Evolutionary conservation across 30 jellyfish, hydroid and myxozoan genomes (phyloP).

Genomic region (Thelohanellus kitauei): DNA sequence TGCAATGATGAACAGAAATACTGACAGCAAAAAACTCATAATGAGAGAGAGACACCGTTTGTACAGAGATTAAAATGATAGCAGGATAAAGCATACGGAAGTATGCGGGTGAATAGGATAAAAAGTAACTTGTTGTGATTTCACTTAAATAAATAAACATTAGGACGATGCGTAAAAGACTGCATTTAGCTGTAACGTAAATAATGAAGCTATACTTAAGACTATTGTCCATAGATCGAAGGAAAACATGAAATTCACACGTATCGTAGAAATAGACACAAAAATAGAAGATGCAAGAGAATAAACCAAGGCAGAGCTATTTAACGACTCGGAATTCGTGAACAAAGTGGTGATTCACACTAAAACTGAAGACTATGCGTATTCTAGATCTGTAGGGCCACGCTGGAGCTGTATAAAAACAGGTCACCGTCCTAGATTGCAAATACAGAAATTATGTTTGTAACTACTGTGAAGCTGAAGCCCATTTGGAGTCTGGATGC

Average conservation of each 20-base stretch:
- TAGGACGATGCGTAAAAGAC: constrained; percentile 12
- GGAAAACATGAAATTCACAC: constrained; percentile 2
- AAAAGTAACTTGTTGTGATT: constrained; percentile 11
- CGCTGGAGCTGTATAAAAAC: too few species aligned
- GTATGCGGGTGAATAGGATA: constrained; percentile 9
- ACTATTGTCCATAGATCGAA: constrained; percentile 1
- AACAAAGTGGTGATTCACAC: too few species aligned
- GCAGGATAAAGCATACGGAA: constrained; percentile 15
- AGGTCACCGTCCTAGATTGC: too few species aligned
- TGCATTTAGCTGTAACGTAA: constrained; percentile 7
- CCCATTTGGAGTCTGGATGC: too few species aligned
- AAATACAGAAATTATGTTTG: too few species aligned
- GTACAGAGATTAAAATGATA: constrained; percentile 2
- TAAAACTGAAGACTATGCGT: too few species aligned
- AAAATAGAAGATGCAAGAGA: constrained; percentile 9
- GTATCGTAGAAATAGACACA: constrained; percentile 3
- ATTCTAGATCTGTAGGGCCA: too few species aligned
- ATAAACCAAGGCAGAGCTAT: constrained; percentile 6
- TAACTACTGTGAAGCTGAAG: too few species aligned
- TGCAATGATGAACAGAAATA: not conserved
- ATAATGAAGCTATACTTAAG: constrained; percentile 11
- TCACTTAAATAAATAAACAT: constrained; percentile 6
- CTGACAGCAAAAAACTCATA: constrained; percentile 8
- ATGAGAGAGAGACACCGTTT: constrained; percentile 11
- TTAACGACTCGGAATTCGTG: too few species aligned